Base-by-base conservation (phyloP, 2,113 vertebrate species). In the Stictonetta naevosa region DNA sequence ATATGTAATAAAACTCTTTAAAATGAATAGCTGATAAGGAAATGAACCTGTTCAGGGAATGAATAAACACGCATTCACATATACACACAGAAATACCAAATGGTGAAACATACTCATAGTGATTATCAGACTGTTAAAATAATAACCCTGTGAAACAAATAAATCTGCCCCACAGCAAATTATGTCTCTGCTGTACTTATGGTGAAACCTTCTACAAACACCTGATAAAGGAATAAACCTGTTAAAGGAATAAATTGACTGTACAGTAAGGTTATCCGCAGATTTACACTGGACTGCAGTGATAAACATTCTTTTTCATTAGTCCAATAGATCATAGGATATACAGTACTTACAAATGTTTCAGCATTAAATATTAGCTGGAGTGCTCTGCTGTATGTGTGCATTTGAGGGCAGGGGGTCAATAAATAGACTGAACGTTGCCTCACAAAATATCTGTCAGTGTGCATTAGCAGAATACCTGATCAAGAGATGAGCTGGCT, bases 171-270 rank as follows among this genome's bases (percentile, higher is more conserved):
- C 95, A 87, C 90, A 90, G 94, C 95, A 94, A 94, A 95, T 94
- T 93, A 93, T 68, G 92, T 83, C 95, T 95, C 94, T 46, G 90
- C 95, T 91, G 50, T 94, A 90, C 96, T 96, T 96, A 95, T 31
- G 36, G 94, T 89, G 93, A 97, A 95, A 96, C 95, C 96, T 96
- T 94, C 95, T 52, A 86, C 83, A 93, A 94, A 97, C 93, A 96
- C 96, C 96, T 96, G 97, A 97, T 96, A 97, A 97, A 97, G 92
- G 92, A 97, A 94, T 97, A 97, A 97, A 97, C 96, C 96, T 97
- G 97, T 97, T 97, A 97, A 95, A 96, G 95, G 97, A 97, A 97
- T 97, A 97, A 97, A 97, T 97, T 97, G 97, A 93, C 97, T 97
- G 97, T 97, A 97, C 96, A 97, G 91, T 96, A 81, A 97, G 97